Evolutionary conservation across 2,113 vertebrate species (phyloP).

Genomic region (Lonchura striata): DNA sequence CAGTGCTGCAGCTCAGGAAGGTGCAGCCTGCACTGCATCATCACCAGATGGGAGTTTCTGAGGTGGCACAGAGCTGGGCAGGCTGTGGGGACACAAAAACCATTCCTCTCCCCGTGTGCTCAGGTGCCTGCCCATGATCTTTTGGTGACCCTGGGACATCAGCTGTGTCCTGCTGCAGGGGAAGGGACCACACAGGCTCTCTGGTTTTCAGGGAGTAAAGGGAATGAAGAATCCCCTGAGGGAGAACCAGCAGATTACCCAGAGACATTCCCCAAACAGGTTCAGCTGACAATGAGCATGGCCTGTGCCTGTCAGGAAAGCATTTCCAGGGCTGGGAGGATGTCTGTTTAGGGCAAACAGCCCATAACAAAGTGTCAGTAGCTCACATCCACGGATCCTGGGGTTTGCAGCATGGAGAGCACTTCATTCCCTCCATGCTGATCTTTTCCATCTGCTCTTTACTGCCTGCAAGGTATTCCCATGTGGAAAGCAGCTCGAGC

Average conservation of each 20-base stretch:
- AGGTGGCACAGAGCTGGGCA: not conserved
- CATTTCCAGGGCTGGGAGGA: not conserved
- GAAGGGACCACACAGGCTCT: rapidly evolving
- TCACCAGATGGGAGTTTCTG: not conserved
- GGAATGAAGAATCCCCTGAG: not conserved
- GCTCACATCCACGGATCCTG: not conserved
- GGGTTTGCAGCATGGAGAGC: not conserved
- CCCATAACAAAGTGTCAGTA: not conserved
- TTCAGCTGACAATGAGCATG: not conserved
- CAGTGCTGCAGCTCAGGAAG: not conserved
- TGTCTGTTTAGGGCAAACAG: not conserved
- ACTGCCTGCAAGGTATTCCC: conserved; percentile 40
- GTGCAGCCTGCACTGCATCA: not conserved
- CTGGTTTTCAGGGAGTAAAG: not conserved
- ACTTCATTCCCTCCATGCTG: not conserved
- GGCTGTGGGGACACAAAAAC: not conserved
- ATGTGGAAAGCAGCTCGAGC: not conserved
- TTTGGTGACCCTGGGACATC: not conserved
- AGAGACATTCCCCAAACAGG: rapidly evolving
- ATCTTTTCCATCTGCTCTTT: conserved; percentile 61
- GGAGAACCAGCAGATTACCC: not conserved
- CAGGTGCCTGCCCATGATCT: not conserved
- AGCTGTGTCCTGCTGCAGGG: not conserved
- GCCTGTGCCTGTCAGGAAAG: not conserved
- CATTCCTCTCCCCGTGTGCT: rapidly evolving